Conservation (phyloP, 1,140 invertebrate species). For the Drosophila paulistorum region DNA sequence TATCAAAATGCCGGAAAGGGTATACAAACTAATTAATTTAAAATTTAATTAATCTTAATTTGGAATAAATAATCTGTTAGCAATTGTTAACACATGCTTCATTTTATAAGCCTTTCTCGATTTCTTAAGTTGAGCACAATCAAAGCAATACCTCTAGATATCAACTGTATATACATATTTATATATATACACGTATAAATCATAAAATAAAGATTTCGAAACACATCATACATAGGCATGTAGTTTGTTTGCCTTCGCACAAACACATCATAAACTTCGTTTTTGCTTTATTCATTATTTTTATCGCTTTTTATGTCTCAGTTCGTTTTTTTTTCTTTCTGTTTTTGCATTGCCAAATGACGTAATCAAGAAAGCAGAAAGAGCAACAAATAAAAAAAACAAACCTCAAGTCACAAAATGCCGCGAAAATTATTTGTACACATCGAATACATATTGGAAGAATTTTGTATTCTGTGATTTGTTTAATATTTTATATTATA, state of each 20-base stretch:
- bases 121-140: background rate
- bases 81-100: slow-evolving; percentile 30
- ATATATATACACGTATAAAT: background rate
- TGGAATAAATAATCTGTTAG: slow-evolving; percentile 14
- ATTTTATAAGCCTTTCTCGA: background rate
- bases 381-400: slow-evolving; percentile 13
- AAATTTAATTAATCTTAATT: too few species aligned
- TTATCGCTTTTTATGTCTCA: slow-evolving; percentile 44
- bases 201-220: slow-evolving; percentile 4
- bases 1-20: background rate
- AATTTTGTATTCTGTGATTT: slow-evolving; percentile 13
- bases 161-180: slow-evolving; percentile 12
- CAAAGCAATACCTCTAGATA: slow-evolving; percentile 33
- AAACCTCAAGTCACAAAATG: slow-evolving; percentile 21
- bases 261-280: slow-evolving; percentile 49
- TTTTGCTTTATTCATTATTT: slow-evolving; percentile 47
- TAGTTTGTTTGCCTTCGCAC: slow-evolving; percentile 17
- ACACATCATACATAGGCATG: background rate
- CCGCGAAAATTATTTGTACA: background rate
- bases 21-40: background rate
- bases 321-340: background rate
- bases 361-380: slow-evolving; percentile 55
- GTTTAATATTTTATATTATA: background rate
- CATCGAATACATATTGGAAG: background rate
- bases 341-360: slow-evolving; percentile 34